Evolutionary conservation across 2,888 invertebrate species (phyloP), one percentile per base, ranked within the genome.

Genomic region (Perithous albicinctus): DNA sequence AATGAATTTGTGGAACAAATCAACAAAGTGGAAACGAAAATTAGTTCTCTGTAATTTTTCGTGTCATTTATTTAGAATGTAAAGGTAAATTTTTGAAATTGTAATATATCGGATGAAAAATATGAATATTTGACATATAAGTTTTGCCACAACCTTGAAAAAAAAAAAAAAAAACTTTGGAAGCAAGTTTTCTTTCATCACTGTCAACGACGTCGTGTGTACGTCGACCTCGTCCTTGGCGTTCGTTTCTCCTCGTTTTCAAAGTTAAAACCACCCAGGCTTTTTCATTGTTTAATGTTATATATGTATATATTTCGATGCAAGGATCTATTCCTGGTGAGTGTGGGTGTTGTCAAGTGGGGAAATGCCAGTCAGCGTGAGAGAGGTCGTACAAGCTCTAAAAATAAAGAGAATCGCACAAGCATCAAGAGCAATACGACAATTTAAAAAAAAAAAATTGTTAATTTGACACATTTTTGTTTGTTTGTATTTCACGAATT

Each of bases 221-320:
- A 10, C 12, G 6, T 10, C 54, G 64, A n/a, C 48, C 63, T 43
- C 32, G 66, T 72, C 64, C 64, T 72, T 72, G 64, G 41, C 35
- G 38, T 54, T 54, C 43, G 56, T 54, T 70, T 26, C 26, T 46
- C 64, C 35, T 12, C 18, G 46, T 38, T 76, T 35, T 61, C 38
- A 77, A 70, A 64, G 54, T 72, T 70, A 35, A 54, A 78, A n/a
- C 20, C 64, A 41, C 43, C 63, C 15, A n/a, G 43, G 35, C 12
- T 69, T 23, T 69, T 23, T 29, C 15, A 35, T 64, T 32, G 41
- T 63, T 54, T 10, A 20, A 32, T 32, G 43, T n/a, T n/a, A 56
- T 43, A 35, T 23, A 43, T 66, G n/a, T n/a, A 64, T 46, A 46
- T 66, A 64, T 59, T 29, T 46, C 46, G n/a, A 6, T 32, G 35